Percentiles rank a stretch among this genome's conserved stretches.
Conservation (phyloP, 2,797 vertebrate species). For the Stomatorhinus walkeri region DNA sequence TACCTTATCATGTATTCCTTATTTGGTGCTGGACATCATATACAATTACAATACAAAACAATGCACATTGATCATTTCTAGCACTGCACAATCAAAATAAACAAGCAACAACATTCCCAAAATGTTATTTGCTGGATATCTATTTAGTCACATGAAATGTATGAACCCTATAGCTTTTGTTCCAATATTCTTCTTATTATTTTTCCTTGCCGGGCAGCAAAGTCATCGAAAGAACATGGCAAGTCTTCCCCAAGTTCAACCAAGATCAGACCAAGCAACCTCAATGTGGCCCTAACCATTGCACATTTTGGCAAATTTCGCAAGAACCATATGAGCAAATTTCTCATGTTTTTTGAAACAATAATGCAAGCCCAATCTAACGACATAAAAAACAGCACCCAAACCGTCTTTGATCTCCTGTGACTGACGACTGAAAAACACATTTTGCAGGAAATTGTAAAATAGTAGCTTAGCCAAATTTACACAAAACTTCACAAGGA, state of each 20-base stretch:
- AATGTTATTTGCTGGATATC: neutral
- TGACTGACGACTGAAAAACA: neutral
- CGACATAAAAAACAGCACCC: neutral
- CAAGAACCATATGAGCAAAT: neutral
- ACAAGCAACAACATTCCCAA: neutral
- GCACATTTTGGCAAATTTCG: neutral
- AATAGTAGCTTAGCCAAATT: neutral
- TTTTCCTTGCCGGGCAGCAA: neutral
- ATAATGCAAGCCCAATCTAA: neutral
- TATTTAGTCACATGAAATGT: neutral
- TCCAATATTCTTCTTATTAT: neutral
- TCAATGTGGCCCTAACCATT: neutral
- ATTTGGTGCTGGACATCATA: neutral
- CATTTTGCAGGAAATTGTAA: neutral
- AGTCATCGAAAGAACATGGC: neutral
- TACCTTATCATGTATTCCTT: neutral
- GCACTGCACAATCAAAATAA: neutral
- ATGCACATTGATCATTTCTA: neutral
- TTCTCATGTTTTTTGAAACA: neutral
- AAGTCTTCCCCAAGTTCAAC: neutral
- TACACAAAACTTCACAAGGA: neutral
- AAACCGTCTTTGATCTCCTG: neutral
- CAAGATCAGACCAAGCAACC: neutral
- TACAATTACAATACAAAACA: neutral
- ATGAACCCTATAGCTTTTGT: neutral